These are phyloP conservation scores for Psephotus haematonotus DNA, from an alignment of 2,113 vertebrate genomes.

Conservation along the genomic window DNA sequence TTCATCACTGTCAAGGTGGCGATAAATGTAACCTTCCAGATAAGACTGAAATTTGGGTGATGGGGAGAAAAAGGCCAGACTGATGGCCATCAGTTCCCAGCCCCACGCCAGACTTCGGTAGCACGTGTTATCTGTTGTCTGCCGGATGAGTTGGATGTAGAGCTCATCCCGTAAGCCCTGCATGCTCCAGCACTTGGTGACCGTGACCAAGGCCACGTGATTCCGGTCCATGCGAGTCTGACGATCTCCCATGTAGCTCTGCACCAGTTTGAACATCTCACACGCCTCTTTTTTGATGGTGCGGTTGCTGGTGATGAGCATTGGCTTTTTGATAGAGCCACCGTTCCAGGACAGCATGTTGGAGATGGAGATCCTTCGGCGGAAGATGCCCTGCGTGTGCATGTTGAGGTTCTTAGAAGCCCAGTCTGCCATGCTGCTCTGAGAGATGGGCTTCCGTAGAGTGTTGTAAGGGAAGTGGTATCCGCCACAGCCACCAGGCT, in stretches of 20 bases:
- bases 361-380: conserved; percentile 86
- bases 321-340: conserved; percentile 89
- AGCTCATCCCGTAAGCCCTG: conserved; percentile 88
- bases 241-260: conserved; percentile 92
- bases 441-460: conserved; percentile 82
- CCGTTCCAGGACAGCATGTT: conserved; percentile 93
- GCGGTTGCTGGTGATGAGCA: conserved; percentile 89
- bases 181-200: conserved; percentile 90
- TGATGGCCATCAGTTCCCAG: conserved; percentile 92
- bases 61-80: conserved; percentile 88
- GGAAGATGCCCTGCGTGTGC: conserved; percentile 91
- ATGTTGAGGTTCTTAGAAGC: conserved; percentile 92
- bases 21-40: conserved; percentile 91
- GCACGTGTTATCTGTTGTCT: conserved; percentile 86
- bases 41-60: conserved; percentile 92
- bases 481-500: conserved; percentile 36
- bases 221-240: conserved; percentile 86
- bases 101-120: conserved; percentile 84
- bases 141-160: conserved; percentile 87
- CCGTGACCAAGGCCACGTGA: conserved; percentile 79
- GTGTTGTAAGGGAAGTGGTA: conserved; percentile 80
- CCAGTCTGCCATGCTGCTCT: conserved; percentile 88
- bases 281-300: conserved; percentile 87
- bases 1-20: conserved; percentile 86
- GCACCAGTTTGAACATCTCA: conserved; percentile 90